Base-by-base conservation (phyloP, 2,888 invertebrate species). In the Zaprionus lineosus region DNA sequence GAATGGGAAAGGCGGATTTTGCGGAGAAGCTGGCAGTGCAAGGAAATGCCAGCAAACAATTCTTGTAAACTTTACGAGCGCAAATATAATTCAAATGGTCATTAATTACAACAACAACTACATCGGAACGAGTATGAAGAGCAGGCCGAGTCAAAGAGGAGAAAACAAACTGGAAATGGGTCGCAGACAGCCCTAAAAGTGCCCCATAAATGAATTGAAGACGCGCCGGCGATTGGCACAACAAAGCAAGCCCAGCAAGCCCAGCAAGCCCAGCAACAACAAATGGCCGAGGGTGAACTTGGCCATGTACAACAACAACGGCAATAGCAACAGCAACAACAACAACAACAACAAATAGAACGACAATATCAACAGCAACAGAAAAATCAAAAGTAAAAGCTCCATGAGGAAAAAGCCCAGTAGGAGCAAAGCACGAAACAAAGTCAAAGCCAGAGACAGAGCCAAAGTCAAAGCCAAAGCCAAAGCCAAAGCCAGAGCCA, bases 51-150 rank as follows among this genome's bases (percentile, higher is more conserved):
- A 65, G 69, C 75, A 70, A 74, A 78, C 70, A 82, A 82, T 84
- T 87, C 84, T 84, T 87, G 85, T 87, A 86, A 87, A 87, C 82
- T 87, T 87, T 87, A 87, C 79, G 86, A 87, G 79, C 83, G 74
- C 83, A 87, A 87, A 87, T 87, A 87, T 87, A 87, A 87, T 87
- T 87, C 85, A 87, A 87, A 87, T 85, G 79, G 66, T 66, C 84
- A 86, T 87, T 87, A 88, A 88, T 87, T 84, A 85, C 84, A 86
- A 81, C 64, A 74, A 78, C 81, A 66, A 65, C 67, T 47, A 62
- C 46, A 65, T 53, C 8, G 16, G n/a, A 19, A 0, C 1, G 34
- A 34, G 9, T 1, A 34, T 3, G 14, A 12, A 3, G 11, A 12
- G 5, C 8, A 14, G 21, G 11, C 6, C 7, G 24, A 24, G 26